phyloP scores from a whole-genome alignment of 2,888 invertebrate species.

The Leuctra nigra region DNA sequence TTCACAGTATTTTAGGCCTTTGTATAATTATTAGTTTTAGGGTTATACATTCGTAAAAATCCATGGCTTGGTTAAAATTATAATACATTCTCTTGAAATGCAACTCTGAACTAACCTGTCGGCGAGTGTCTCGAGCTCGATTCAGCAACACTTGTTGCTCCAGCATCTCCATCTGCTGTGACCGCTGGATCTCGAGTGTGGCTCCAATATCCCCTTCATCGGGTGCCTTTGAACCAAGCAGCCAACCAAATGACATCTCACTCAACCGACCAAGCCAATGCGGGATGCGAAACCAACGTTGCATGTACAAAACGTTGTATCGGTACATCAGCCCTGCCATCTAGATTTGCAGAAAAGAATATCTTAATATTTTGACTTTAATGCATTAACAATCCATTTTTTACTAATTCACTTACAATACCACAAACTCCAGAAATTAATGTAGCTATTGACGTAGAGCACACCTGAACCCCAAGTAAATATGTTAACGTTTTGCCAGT shows the following conservation, averaged over 20 bases:
- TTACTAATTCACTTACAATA: slow-evolving; percentile 37
- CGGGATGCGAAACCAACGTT: slow-evolving; percentile 40
- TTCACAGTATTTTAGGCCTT: no score
- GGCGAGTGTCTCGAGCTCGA: slow-evolving; percentile 33
- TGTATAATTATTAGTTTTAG: no score
- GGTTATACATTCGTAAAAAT: no score
- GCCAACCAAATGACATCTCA: slow-evolving; percentile 38
- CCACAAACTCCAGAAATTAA: slow-evolving; percentile 40
- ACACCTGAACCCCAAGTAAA: slow-evolving; percentile 45
- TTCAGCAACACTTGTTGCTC: slow-evolving; percentile 43
- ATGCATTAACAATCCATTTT: neutral
- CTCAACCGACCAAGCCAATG: slow-evolving; percentile 36
- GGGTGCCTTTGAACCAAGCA: slow-evolving; percentile 40
- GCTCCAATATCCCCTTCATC: slow-evolving; percentile 43
- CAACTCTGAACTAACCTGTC: slow-evolving; percentile 29
- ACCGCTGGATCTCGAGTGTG: slow-evolving; percentile 45
- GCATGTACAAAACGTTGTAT: slow-evolving; percentile 39
- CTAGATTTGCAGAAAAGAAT: slow-evolving; percentile 28
- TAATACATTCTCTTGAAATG: no score
- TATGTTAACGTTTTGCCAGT: slow-evolving; percentile 49
- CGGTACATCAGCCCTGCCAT: slow-evolving; percentile 36
- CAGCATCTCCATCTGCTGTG: slow-evolving; percentile 43
- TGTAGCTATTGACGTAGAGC: slow-evolving; percentile 38
- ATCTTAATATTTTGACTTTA: neutral
- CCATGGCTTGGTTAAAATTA: no score